Evolutionary conservation across 1,140 invertebrate genomes (phyloP), one percentile per base, ranked within the genome.

Genomic region (Latrodectus geometricus): DNA sequence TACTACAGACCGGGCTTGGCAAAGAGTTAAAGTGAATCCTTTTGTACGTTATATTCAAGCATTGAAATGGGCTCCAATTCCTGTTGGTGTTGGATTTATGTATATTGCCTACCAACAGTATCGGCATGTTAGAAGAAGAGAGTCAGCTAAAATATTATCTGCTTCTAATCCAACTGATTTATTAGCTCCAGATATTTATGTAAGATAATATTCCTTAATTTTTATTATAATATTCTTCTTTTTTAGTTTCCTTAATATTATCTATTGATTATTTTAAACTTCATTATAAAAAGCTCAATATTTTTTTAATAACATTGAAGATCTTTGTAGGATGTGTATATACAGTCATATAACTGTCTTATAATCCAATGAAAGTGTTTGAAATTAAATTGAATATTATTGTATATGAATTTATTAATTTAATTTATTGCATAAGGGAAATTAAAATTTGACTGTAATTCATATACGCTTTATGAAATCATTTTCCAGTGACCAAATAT

Each of bases 61-160:
- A n/a, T 84, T 91, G 12, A 89, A 90, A 87, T 91, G 91, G 91
- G 90, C 89, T 17, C 90, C 91, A 5, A 89, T 91, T 66, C 91
- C 91, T 8, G 35, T 91, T 14, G 89, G 90, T 52, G 84, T 91
- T 14, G 91, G 90, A 35, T 89, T 91, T 84, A 89, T 89, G 54
- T 89, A 90, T 23, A 89, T 91, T 61, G 89, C 89, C 15, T 91
- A 91, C 80, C 90, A 90, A 66, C 91, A 91, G 75, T 90, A 89
- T 83, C 82, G 90, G 65, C 89, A 90, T 83, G 89, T 90, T 11
- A 86, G 88, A 8, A 86, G 85, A 76, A 86, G 89, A 88, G 79
- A 89, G 73, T 17, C 52, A 21, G 66, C 56, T 14, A 88, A 79
- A 85, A 50, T 85, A 21, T 11, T 23, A 23, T 69, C 86, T 61